Conservation (phyloP, 2,797 vertebrate species). For the Tokudaia muenninki region DNA sequence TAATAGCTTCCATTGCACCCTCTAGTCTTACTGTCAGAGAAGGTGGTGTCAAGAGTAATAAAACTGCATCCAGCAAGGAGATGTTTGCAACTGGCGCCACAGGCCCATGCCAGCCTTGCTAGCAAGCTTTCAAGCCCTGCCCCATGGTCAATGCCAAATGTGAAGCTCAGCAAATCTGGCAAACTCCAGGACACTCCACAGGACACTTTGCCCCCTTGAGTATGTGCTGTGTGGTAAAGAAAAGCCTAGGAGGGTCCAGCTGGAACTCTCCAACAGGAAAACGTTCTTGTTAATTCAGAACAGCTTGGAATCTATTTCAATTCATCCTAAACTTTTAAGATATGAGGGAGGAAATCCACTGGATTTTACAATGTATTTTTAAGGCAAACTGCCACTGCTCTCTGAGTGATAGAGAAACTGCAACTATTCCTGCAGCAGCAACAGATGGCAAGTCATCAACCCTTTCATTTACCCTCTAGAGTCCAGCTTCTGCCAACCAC, state of each 20-base stretch:
- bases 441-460: slow-evolving; percentile 62
- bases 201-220: slow-evolving; percentile 68
- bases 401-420: slow-evolving; percentile 73
- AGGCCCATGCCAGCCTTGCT: slow-evolving; percentile 59
- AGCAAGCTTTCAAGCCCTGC: slow-evolving; percentile 54
- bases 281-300: slow-evolving; percentile 80
- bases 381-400: slow-evolving; percentile 61
- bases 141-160: slow-evolving; percentile 51
- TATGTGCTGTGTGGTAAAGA: slow-evolving; percentile 56
- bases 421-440: slow-evolving; percentile 60
- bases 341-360: slow-evolving; percentile 68
- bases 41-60: slow-evolving; percentile 15
- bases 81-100: slow-evolving; percentile 59
- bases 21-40: background rate
- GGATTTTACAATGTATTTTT: slow-evolving; percentile 72
- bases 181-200: slow-evolving; percentile 11
- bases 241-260: slow-evolving; percentile 78
- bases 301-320: slow-evolving; percentile 77
- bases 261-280: slow-evolving; percentile 78
- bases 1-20: background rate
- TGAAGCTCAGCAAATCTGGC: slow-evolving; percentile 58
- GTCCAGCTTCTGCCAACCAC: background rate
- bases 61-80: slow-evolving; percentile 67
- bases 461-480: slow-evolving; percentile 34
- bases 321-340: slow-evolving; percentile 74